phyloP scores from a whole-genome alignment of 1,140 invertebrate genomes.

The Atta cephalotes region DNA sequence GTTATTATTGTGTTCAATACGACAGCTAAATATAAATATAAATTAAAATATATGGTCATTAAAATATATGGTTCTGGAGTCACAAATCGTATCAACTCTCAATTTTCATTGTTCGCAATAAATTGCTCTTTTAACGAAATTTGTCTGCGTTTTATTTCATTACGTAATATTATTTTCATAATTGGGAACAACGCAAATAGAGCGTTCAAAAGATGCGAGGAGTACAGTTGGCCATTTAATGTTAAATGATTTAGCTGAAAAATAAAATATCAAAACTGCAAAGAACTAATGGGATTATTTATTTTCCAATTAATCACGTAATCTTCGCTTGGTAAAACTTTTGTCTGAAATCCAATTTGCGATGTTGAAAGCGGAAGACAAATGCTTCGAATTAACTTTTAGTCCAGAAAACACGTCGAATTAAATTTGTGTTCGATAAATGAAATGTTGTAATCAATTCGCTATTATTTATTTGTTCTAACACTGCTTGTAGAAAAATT shows the following conservation, averaged over 20 bases:
- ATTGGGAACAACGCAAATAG: neutral
- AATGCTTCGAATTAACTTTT: conserved; percentile 40
- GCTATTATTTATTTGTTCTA: neutral
- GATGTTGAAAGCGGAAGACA: conserved; percentile 38
- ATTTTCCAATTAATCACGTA: conserved; percentile 40
- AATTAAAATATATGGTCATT: conserved; percentile 46
- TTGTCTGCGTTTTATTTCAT: conserved; percentile 12
- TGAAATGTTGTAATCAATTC: conserved; percentile 14
- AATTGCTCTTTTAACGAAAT: conserved; percentile 10
- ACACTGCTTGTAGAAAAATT: conserved; percentile 1
- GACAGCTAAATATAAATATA: conserved; percentile 2
- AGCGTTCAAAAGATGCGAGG: neutral
- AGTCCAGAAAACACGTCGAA: conserved; percentile 16
- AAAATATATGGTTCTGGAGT: conserved; percentile 10
- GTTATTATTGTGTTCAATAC: neutral
- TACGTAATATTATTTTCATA: neutral
- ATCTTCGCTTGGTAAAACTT: conserved; percentile 21
- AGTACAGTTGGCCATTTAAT: neutral
- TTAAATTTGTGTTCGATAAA: conserved; percentile 33
- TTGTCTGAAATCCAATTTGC: conserved; percentile 44
- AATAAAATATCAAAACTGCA: conserved; percentile 45
- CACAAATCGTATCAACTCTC: conserved; percentile 5
- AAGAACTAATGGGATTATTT: conserved; percentile 13
- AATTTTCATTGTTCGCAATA: conserved; percentile 37
- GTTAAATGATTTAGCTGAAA: neutral